Evolutionary conservation across 2,113 vertebrate genomes (phyloP).

Genomic region (Agapornis roseicollis): DNA sequence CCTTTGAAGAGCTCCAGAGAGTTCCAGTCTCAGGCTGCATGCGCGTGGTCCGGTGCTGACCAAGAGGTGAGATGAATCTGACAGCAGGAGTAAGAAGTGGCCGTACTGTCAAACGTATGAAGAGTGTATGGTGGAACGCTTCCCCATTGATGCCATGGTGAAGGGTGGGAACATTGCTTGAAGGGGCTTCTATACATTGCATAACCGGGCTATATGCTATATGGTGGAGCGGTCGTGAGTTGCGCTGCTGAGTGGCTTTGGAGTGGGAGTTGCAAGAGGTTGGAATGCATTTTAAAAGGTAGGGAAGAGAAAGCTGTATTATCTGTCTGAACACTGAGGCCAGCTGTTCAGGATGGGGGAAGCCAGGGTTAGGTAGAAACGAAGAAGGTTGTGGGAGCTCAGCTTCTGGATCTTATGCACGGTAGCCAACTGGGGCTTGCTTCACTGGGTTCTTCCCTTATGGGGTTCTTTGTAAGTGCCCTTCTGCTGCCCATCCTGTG

Average conservation of each 20-base stretch:
- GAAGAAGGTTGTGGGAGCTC: neutral
- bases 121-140: neutral
- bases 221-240: neutral
- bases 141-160: neutral
- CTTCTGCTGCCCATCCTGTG: neutral
- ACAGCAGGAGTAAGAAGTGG: neutral
- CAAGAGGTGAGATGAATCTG: neutral
- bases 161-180: neutral
- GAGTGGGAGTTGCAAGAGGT: neutral
- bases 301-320: neutral
- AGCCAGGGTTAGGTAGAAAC: neutral
- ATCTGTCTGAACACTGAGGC: neutral
- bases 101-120: accelerated
- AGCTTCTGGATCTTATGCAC: neutral
- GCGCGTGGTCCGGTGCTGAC: neutral
- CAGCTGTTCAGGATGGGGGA: neutral
- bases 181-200: neutral
- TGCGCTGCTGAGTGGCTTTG: neutral
- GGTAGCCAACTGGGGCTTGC: neutral
- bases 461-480: neutral
- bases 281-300: neutral
- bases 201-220: neutral
- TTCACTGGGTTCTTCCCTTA: neutral
- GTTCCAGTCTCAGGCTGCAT: neutral
- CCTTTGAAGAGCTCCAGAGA: neutral